Conservation (phyloP, 1,140 invertebrate species). For the Megathymus violae region DNA sequence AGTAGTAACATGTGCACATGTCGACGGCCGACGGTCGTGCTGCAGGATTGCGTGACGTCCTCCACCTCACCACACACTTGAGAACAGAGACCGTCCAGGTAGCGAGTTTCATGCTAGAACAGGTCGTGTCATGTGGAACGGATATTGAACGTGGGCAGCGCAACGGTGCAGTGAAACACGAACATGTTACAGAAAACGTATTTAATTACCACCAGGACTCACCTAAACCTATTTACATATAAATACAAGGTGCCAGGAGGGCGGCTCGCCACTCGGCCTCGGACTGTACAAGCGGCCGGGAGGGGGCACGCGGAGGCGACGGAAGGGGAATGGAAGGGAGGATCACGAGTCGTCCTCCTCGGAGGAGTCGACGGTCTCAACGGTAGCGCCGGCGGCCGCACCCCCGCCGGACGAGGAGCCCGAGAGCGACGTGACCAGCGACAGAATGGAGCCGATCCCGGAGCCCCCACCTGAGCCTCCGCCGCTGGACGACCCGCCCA, state of each 20-base stretch:
- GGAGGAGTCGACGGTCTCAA: conserved; percentile 75
- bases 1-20: too few relatives aligned
- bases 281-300: conserved; percentile 56
- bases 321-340: conserved; percentile 21
- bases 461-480: conserved; percentile 67
- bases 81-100: too few relatives aligned
- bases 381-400: conserved; percentile 65
- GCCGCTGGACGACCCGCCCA: conserved; percentile 82
- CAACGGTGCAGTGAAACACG: conserved; percentile 65
- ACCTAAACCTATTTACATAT: conserved; percentile 81
- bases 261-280: conserved; percentile 38
- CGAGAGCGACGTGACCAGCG: conserved; percentile 75
- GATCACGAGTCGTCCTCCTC: conserved; percentile 75
- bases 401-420: conserved; percentile 71
- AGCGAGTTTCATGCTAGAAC: too few relatives aligned
- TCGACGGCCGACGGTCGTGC: too few relatives aligned
- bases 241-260: conserved; percentile 62
- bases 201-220: conserved; percentile 76
- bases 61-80: too few relatives aligned
- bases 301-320: conserved; percentile 18
- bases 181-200: conserved; percentile 52
- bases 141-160: neutral
- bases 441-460: conserved; percentile 71
- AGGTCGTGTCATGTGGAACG: neutral
- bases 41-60: too few relatives aligned